phyloP scores from a whole-genome alignment of 2,113 vertebrate genomes.

The Campylomormyrus numenius region DNA sequence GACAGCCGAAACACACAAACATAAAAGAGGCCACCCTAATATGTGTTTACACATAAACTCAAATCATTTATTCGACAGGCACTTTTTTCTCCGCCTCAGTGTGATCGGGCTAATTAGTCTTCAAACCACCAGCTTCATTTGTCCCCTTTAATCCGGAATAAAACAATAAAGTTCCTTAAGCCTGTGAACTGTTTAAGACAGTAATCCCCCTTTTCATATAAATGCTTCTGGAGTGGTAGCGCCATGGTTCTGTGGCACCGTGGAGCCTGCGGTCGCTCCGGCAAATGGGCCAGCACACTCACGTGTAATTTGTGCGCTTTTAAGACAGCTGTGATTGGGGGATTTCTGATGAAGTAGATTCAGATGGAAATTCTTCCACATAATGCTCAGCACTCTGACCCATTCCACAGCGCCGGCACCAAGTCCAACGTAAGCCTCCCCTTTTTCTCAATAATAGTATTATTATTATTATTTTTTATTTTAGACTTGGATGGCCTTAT shows the following conservation, averaged over 20 bases:
- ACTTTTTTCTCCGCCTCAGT: not conserved
- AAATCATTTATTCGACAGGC: not conserved
- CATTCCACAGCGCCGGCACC: conserved; percentile 7
- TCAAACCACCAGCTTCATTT: not conserved
- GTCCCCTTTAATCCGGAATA: not conserved
- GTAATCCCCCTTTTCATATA: conserved; percentile 10
- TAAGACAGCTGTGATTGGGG: conserved; percentile 42
- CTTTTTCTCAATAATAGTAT: conserved; percentile 29
- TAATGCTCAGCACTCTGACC: conserved; percentile 24
- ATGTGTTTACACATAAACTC: not conserved
- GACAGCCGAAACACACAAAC: too few species aligned
- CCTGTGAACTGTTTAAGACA: not conserved
- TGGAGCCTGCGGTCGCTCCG: conserved; percentile 42
- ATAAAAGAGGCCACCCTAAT: not conserved
- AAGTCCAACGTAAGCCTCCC: conserved; percentile 40
- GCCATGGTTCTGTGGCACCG: conserved; percentile 31
- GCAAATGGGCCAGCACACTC: conserved; percentile 24
- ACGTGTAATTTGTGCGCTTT: conserved; percentile 46
- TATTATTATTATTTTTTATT: conserved; percentile 18
- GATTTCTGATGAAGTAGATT: conserved; percentile 57
- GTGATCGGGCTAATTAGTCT: not conserved
- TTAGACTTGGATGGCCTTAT: conserved; percentile 20
- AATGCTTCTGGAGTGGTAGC: conserved; percentile 40
- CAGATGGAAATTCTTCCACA: conserved; percentile 48
- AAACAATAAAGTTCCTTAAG: not conserved